Evolutionary conservation across 1,140 invertebrate genomes (phyloP).

Genomic region (Drosophila bocki): DNA sequence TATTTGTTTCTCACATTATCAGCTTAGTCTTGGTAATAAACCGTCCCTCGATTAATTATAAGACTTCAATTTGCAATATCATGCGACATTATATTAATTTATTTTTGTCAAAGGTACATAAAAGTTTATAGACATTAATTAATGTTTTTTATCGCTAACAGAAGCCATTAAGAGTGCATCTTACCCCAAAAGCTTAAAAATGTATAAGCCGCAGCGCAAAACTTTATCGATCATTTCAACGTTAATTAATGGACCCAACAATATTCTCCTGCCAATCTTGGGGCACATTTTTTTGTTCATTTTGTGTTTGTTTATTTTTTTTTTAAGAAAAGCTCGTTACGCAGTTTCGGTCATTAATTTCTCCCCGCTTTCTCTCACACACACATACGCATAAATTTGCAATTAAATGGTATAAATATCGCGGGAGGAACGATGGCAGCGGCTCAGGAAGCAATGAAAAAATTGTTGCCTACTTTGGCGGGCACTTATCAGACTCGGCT

Average conservation of each 20-base stretch:
- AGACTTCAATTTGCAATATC: constrained; percentile 5
- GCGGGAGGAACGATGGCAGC: constrained; percentile 1
- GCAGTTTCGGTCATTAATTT: constrained; percentile 48
- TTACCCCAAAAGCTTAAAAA: constrained; percentile 14
- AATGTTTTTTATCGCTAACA: constrained; percentile 7
- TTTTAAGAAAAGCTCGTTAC: constrained; percentile 30
- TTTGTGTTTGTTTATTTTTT: constrained; percentile 1
- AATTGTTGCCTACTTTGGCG: constrained; percentile 68
- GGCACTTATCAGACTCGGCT: constrained; percentile 58
- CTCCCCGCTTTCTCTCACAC: neutral
- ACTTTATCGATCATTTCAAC: constrained; percentile 36
- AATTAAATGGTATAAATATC: constrained; percentile 47
- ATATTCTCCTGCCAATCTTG: constrained; percentile 18
- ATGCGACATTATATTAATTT: constrained; percentile 5
- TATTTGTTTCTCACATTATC: neutral
- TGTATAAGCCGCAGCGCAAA: constrained; percentile 3
- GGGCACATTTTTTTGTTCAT: neutral
- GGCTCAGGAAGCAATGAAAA: constrained; percentile 45
- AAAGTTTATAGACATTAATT: constrained; percentile 13
- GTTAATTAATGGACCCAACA: constrained; percentile 41
- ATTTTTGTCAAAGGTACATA: constrained; percentile 6
- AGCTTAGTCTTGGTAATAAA: neutral
- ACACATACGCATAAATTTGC: constrained; percentile 35
- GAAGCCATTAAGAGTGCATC: constrained; percentile 13
- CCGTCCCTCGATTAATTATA: neutral